Evolutionary conservation across 1,140 invertebrate genomes (phyloP), one percentile per base, ranked within the genome.

Genomic region (Rhizoglyphus robini): DNA sequence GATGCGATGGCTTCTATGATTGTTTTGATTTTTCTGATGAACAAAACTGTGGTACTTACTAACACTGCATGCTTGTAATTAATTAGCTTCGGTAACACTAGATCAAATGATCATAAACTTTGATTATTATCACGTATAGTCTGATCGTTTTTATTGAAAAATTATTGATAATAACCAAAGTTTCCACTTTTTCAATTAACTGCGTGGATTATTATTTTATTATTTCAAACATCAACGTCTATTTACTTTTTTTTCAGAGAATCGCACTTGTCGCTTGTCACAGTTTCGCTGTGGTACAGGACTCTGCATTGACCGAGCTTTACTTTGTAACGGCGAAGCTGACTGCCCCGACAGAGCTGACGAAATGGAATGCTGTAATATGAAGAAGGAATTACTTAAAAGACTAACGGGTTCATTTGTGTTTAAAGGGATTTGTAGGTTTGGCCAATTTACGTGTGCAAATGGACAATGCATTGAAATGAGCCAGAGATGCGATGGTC

Each of bases 401-500:
- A n/a, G n/a, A n/a, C n/a, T n/a, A n/a, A n/a, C n/a, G n/a, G n/a
- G n/a, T n/a, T n/a, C n/a, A n/a, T n/a, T n/a, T n/a, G n/a, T n/a
- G n/a, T n/a, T n/a, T n/a, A n/a, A 23, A 71, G 70, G 70, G 65
- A 65, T 64, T 32, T 83, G 81, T 68, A 69, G 74, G 25, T 77
- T 72, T 49, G 77, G 78, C 41, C 72, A 82, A 68, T 80, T 78
- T 69, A 74, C 75, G 11, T 88, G 85, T 74, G 71, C 75, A 41
- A 81, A 82, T 73, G 85, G 78, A 75, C 80, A 77, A 71, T 86
- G 84, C 78, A 83, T 87, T 72, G 80, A 80, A 66, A 73, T 75
- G 71, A 76, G 79, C 68, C 81, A 84, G 72, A 83, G 85, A 74
- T 91, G 89, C 79, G 87, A 92, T 81, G 86, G 87, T 79, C 83